A percentile compares a stretch with the other conserved stretches of the same genome.
phyloP scores from a whole-genome alignment of 2,797 vertebrate genomes.

The Mormyrus proboscirostris region DNA sequence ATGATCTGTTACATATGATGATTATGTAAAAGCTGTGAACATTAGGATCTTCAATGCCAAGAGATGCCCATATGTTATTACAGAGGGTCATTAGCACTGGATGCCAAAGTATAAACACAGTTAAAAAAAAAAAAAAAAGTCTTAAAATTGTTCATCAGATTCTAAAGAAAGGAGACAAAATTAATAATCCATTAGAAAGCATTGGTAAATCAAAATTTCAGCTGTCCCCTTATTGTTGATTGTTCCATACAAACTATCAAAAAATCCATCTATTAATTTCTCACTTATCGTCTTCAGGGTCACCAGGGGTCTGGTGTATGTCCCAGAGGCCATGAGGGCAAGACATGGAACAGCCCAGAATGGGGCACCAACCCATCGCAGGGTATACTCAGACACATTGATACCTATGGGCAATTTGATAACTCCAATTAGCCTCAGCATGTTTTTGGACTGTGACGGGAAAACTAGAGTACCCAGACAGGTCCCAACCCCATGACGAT shows the following conservation, averaged over 20 bases:
- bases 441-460: too few relatives aligned
- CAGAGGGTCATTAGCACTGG: neutral
- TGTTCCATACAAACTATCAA: neutral
- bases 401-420: too few relatives aligned
- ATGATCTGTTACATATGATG: conserved; percentile 21
- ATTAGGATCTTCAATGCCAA: neutral
- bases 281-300: neutral
- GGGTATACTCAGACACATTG: too few relatives aligned
- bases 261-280: neutral
- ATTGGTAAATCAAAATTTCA: neutral
- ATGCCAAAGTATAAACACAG: neutral
- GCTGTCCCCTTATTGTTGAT: too few relatives aligned
- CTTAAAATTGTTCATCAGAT: neutral
- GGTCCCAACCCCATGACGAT: too few relatives aligned
- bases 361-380: neutral
- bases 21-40: neutral
- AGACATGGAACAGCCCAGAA: neutral
- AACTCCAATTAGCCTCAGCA: too few relatives aligned
- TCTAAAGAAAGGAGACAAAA: neutral
- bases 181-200: neutral
- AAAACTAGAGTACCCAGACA: too few relatives aligned
- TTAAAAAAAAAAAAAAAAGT: neutral
- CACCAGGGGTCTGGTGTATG: neutral
- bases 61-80: neutral
- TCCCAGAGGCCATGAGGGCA: neutral